Percentiles rank a stretch among this genome's conserved stretches.
Conservation (phyloP, 1,140 invertebrate species). For the Patella vulgata region DNA sequence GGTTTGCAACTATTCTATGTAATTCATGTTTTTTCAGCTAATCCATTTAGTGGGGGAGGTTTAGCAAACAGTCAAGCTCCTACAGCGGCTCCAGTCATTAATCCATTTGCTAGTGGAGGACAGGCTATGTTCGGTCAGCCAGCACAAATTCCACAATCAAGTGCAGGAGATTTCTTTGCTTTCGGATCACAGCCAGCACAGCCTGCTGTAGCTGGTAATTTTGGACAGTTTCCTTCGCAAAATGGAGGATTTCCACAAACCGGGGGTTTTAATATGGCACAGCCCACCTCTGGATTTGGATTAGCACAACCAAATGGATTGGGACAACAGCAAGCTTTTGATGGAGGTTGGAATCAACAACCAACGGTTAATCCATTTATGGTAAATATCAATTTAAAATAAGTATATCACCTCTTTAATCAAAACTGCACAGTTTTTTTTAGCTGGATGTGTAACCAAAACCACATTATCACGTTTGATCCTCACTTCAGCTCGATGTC, state of each 20-base stretch:
- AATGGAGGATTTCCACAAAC: constrained; percentile 19
- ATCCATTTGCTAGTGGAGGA: no score
- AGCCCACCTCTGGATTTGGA: constrained; percentile 23
- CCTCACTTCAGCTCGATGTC: not conserved
- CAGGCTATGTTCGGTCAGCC: no score
- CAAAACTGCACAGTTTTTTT: not conserved
- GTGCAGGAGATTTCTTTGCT: not conserved
- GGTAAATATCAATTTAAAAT: constrained; percentile 28
- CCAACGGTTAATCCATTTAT: constrained; percentile 47
- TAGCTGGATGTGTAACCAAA: not conserved
- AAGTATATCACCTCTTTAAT: not conserved
- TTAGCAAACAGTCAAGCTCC: constrained; percentile 11
- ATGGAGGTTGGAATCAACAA: constrained; percentile 1
- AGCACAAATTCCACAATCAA: no score
- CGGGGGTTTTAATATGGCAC: constrained; percentile 1
- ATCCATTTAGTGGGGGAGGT: no score
- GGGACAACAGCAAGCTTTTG: constrained; percentile 3
- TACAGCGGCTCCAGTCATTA: not conserved
- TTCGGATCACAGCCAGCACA: constrained; percentile 11
- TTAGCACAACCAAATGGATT: constrained; percentile 24
- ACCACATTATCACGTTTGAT: not conserved
- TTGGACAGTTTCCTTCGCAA: not conserved
- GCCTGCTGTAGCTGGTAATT: constrained; percentile 26
- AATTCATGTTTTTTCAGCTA: no score
- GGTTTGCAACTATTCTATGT: no score